These are phyloP conservation scores for Tragelaphus imberbis DNA, from an alignment of 2,113 vertebrate species.

Conservation along the genomic window DNA sequence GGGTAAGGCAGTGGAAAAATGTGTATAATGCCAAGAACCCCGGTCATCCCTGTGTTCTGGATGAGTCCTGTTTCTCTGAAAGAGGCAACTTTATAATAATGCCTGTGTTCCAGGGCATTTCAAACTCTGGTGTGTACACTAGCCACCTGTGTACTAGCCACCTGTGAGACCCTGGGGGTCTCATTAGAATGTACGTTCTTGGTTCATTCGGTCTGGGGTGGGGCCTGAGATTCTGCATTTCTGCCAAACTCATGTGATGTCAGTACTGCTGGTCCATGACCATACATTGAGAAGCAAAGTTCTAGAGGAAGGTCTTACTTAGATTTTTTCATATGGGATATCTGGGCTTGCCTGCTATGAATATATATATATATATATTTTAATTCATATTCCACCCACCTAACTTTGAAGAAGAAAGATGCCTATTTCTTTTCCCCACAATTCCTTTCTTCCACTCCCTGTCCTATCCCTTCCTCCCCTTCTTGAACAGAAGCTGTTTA, in stretches of 20 bases:
- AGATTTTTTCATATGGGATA: constrained; percentile 46
- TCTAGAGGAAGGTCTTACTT: constrained; percentile 38
- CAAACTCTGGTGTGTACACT: background rate
- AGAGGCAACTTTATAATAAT: background rate
- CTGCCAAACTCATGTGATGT: background rate
- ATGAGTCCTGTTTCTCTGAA: background rate
- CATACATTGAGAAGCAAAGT: background rate
- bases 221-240: background rate
- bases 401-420: constrained; percentile 70
- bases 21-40: background rate
- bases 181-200: background rate
- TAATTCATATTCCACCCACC: constrained; percentile 63
- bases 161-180: background rate
- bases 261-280: background rate
- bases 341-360: constrained; percentile 63
- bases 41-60: background rate
- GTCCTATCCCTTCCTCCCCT: constrained; percentile 55
- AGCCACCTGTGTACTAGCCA: too few relatives aligned
- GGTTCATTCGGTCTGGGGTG: background rate
- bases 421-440: constrained; percentile 68
- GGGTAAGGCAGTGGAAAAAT: background rate
- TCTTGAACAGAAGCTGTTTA: constrained; percentile 67
- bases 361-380: constrained; percentile 38
- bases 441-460: constrained; percentile 65
- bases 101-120: background rate